Percentiles rank a stretch among this genome's conserved stretches.
Conservation (phyloP, 2,888 invertebrate genomes). For the Frankliniella fusca region DNA sequence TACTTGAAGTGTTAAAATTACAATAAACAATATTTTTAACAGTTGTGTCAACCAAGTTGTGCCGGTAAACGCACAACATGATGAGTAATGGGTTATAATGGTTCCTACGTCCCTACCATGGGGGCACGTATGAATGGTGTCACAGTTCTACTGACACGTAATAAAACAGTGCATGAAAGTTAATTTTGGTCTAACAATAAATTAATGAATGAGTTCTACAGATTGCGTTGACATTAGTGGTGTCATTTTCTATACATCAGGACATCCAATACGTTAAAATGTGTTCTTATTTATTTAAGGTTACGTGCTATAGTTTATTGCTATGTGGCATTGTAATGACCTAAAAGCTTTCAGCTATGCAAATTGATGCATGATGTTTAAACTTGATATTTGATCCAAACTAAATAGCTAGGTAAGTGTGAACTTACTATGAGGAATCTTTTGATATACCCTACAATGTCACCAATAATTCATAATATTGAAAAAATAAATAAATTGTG, state of each 20-base stretch:
- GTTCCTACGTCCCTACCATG: no score
- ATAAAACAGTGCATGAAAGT: background rate
- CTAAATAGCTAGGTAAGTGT: no score
- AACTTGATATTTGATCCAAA: no score
- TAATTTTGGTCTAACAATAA: background rate
- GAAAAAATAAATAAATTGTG: background rate
- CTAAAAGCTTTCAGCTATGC: conserved; percentile 15
- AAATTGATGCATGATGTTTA: background rate
- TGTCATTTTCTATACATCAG: background rate
- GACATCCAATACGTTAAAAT: no score
- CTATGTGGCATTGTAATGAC: background rate
- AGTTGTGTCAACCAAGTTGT: no score
- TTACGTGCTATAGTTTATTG: background rate
- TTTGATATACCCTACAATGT: background rate
- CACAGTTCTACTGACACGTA: background rate
- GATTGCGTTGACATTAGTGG: background rate
- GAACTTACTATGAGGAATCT: no score
- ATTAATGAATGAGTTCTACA: background rate
- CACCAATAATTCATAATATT: background rate
- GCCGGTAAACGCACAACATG: no score
- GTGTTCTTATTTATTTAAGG: background rate
- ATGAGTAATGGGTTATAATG: no score
- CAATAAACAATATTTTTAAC: no score
- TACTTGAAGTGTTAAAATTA: no score
- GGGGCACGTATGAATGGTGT: no score